Conservation (phyloP, 53 echinoderm and acorn worm species). For the Paracentrotus lividus region DNA sequence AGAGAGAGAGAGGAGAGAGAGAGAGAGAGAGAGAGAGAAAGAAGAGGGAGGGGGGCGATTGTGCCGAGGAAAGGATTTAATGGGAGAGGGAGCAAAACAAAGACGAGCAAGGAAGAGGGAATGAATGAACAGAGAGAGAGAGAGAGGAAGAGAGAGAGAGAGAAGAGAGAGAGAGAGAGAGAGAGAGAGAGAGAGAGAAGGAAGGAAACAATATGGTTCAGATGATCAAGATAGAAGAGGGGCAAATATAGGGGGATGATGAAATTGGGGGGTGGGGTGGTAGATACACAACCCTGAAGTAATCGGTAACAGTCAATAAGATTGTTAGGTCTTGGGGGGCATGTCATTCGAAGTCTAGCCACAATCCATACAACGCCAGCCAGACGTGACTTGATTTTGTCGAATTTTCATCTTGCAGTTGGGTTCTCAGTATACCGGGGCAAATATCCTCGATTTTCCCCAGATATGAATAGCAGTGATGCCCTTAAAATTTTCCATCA, state of each 20-base stretch:
- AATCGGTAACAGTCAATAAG: background rate
- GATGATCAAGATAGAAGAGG: no score
- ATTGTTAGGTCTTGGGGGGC: constrained; percentile 16
- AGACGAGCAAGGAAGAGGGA: background rate
- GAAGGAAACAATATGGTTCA: no score
- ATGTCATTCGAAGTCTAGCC: background rate
- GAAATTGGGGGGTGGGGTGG: background rate
- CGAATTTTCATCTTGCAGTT: background rate
- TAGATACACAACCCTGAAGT: background rate
- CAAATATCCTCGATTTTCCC: background rate
- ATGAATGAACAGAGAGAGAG: no score
- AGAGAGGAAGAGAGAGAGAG: background rate
- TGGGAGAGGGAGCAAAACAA: background rate
- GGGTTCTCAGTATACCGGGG: background rate
- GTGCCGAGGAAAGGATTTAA: background rate
- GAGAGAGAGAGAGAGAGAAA: background rate
- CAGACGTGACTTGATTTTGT: background rate
- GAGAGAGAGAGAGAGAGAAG: no score
- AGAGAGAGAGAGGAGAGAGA: background rate
- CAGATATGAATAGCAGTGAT: background rate
- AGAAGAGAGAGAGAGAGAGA: background rate
- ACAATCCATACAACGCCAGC: background rate
- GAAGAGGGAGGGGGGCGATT: background rate
- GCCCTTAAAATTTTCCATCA: background rate
- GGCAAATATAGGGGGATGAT: no score